A percentile compares a stretch with the other conserved stretches of the same genome.
Evolutionary conservation across 2,888 invertebrate genomes (phyloP).

Genomic region (Antheraea yamamai): DNA sequence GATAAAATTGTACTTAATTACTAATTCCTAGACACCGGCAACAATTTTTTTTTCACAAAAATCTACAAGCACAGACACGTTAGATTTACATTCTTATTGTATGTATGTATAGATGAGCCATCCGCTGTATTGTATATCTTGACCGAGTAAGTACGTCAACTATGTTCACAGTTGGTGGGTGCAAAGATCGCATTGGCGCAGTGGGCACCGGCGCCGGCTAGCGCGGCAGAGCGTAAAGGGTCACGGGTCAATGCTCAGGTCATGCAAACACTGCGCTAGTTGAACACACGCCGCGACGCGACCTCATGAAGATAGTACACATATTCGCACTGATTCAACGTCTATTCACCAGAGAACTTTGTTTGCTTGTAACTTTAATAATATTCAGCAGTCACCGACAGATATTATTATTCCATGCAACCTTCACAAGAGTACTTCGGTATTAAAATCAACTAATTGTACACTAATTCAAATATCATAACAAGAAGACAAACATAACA

Average conservation of each 20-base stretch:
- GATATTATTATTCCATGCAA: not conserved
- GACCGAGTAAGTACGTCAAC: not conserved
- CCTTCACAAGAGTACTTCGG: not conserved
- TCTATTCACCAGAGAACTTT: constrained; percentile 26
- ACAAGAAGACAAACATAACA: too few relatives aligned
- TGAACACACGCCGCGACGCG: constrained; percentile 26
- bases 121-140: not conserved
- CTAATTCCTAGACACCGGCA: too few relatives aligned
- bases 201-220: constrained; percentile 31
- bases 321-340: not conserved
- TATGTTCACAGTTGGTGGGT: constrained; percentile 28
- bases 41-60: too few relatives aligned
- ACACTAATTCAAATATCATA: too few relatives aligned
- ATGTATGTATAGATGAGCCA: not conserved
- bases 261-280: constrained; percentile 43
- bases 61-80: too few relatives aligned
- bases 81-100: too few relatives aligned
- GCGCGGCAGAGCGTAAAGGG: constrained; percentile 35
- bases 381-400: not conserved
- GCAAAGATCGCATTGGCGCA: constrained; percentile 55
- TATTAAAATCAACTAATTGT: not conserved
- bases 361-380: not conserved
- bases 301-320: constrained; percentile 23
- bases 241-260: constrained; percentile 60
- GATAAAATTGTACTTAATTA: too few relatives aligned